These are phyloP conservation scores for Engystomops pustulosus DNA, from an alignment of 2,113 vertebrate species.

Conservation along the genomic window DNA sequence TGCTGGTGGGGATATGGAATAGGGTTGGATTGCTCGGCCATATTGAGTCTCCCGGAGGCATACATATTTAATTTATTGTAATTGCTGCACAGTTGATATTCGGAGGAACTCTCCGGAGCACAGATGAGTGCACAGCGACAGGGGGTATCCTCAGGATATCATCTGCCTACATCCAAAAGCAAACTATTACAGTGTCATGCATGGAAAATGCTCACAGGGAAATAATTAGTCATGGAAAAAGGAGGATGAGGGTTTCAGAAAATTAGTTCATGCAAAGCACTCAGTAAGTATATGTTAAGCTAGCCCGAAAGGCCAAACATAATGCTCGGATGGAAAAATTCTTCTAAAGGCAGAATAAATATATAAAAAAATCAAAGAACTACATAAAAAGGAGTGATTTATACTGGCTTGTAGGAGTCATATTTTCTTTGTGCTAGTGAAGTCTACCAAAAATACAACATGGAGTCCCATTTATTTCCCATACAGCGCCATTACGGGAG, in stretches of 20 bases:
- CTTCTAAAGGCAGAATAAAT: not conserved
- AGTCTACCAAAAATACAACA: not conserved
- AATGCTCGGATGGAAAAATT: not conserved
- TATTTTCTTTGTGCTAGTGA: not conserved
- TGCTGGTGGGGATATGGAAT: constrained; percentile 24
- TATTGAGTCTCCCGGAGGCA: constrained; percentile 19
- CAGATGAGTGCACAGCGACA: constrained; percentile 20
- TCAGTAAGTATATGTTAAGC: not conserved
- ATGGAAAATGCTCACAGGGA: not conserved
- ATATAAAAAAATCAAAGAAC: not conserved
- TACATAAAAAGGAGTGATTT: not conserved
- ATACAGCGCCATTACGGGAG: not conserved
- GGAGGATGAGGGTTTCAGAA: not conserved
- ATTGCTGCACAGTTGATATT: constrained; percentile 43
- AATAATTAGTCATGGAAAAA: constrained; percentile 26
- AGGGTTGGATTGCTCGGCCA: constrained; percentile 37
- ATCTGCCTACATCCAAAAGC: constrained; percentile 26
- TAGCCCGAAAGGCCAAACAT: not conserved
- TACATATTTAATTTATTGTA: constrained; percentile 40
- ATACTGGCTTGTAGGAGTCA: not conserved
- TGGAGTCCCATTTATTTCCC: not conserved
- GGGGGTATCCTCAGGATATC: constrained; percentile 43
- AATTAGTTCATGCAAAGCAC: not conserved
- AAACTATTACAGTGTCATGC: not conserved
- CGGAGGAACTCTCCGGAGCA: not conserved